Conservation (phyloP, 2,888 invertebrate species). For the Actias luna region DNA sequence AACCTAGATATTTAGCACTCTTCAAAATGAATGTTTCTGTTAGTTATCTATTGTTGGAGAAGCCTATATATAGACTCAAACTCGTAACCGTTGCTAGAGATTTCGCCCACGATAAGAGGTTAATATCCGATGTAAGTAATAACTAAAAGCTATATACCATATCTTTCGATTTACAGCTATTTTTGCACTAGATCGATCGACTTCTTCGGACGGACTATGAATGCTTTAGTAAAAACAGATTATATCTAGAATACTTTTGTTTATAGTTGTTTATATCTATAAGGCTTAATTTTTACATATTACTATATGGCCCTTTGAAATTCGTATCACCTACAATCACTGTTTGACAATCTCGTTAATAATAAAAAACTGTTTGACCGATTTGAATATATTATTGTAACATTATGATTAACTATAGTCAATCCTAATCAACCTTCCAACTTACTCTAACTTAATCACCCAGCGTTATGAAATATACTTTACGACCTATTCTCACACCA, state of each 20-base stretch:
- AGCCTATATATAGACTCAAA: slow-evolving; percentile 3
- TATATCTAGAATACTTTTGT: background rate
- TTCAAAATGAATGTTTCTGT: background rate
- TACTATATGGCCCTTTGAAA: too few relatives aligned
- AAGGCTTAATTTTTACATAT: too few relatives aligned
- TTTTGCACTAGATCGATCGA: background rate
- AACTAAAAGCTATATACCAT: slow-evolving; percentile 9
- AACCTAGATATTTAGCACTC: background rate
- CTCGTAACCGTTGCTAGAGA: slow-evolving; percentile 9
- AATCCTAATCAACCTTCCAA: too few relatives aligned
- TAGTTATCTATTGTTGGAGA: background rate
- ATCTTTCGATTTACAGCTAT: slow-evolving; percentile 1
- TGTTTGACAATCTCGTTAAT: too few relatives aligned
- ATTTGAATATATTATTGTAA: too few relatives aligned
- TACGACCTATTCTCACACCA: too few relatives aligned
- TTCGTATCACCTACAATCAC: too few relatives aligned
- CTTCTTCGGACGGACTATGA: background rate
- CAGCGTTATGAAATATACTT: too few relatives aligned
- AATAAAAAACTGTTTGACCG: too few relatives aligned
- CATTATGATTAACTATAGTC: too few relatives aligned
- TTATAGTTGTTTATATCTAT: too few relatives aligned
- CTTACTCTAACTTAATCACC: too few relatives aligned
- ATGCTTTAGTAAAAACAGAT: background rate
- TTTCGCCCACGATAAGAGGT: slow-evolving; percentile 12
- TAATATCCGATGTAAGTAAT: slow-evolving; percentile 19